A percentile compares a stretch with the other conserved stretches of the same genome.
Evolutionary conservation across 1,140 invertebrate genomes (phyloP).

Genomic region (Caenorhabditis inopinata): DNA sequence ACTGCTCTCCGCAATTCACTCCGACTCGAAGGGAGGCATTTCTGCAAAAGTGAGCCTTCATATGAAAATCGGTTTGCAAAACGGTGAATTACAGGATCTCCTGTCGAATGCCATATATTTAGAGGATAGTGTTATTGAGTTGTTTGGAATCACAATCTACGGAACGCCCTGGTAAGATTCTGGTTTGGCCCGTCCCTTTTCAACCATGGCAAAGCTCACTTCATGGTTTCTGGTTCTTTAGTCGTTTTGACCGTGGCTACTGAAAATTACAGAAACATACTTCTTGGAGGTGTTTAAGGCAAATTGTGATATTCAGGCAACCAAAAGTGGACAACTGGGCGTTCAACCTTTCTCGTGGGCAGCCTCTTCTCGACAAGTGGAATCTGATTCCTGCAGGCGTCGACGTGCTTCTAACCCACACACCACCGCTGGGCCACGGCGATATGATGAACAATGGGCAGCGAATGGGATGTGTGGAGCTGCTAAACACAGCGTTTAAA

Average conservation of each 20-base stretch:
- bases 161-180: slow-evolving; percentile 80
- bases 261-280: too few relatives aligned
- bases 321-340: slow-evolving; percentile 81
- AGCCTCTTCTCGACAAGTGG: slow-evolving; percentile 77
- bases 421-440: slow-evolving; percentile 71
- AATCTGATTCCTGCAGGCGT: slow-evolving; percentile 76
- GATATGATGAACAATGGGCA: slow-evolving; percentile 69
- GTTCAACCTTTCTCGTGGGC: slow-evolving; percentile 76
- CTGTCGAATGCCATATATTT: slow-evolving; percentile 80
- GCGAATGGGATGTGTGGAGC: slow-evolving; percentile 80
- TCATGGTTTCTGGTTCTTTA: too few relatives aligned
- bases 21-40: slow-evolving; percentile 28
- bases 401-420: slow-evolving; percentile 79
- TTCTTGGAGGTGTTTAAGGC: too few relatives aligned
- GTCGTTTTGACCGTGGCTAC: too few relatives aligned
- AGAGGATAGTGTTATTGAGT: slow-evolving; percentile 73
- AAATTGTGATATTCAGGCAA: slow-evolving; percentile 71
- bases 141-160: slow-evolving; percentile 81
- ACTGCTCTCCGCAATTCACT: slow-evolving; percentile 43
- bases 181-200: too few relatives aligned
- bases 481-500: slow-evolving; percentile 77
- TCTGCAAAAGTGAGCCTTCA: background rate
- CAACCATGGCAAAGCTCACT: too few relatives aligned
- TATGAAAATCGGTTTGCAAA: background rate
- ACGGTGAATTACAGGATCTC: slow-evolving; percentile 54